Evolutionary conservation across 1,140 invertebrate genomes (phyloP), one percentile per base, ranked within the genome.

Genomic region (Diabrotica virgifera): DNA sequence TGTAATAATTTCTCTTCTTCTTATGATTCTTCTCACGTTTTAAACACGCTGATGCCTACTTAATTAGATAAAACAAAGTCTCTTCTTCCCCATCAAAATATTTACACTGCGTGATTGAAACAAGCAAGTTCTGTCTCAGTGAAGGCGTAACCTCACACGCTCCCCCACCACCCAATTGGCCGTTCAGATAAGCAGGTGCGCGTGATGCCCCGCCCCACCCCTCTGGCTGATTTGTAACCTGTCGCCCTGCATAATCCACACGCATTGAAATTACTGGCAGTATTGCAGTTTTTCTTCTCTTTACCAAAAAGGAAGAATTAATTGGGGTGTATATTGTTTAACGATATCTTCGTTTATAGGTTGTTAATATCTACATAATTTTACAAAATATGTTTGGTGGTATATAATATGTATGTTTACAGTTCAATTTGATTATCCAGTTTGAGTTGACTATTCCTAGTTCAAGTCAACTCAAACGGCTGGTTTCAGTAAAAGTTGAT

Each of bases 211-310:
- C 53, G 67, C 64, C 67, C 67, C 64, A 55, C 24, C 24, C 24
- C 24, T 24, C 24, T 60, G 62, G 54, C 67, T 66, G 67, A 69
- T 69, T 69, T 69, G 67, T 69, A 66, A 69, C 67, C 67, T 69
- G 67, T 69, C 67, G 62, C 67, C 67, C 64, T 53, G 40, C 52
- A 69, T 69, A 64, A 66, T 69, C 67, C 24, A 35, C 53, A 35
- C 14, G 14, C 53, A 10, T 55, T 55, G 53, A 55, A 24, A 55
- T 55, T 35, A 24, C 24, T 55, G 36, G 14, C 53, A 4, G 53
- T 24, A 55, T 55, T 36, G n/a, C 14, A 10, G 46, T 35, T 55
- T 35, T 55, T 55, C 53, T 55, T 24, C 24, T 9, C n/a, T 35
- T 55, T 12, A 13, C 13, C 57, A 36, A 59, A 59, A 59, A 38